Evolutionary conservation across 2,888 invertebrate species (phyloP).

Genomic region (Meteorus cinctellus): DNA sequence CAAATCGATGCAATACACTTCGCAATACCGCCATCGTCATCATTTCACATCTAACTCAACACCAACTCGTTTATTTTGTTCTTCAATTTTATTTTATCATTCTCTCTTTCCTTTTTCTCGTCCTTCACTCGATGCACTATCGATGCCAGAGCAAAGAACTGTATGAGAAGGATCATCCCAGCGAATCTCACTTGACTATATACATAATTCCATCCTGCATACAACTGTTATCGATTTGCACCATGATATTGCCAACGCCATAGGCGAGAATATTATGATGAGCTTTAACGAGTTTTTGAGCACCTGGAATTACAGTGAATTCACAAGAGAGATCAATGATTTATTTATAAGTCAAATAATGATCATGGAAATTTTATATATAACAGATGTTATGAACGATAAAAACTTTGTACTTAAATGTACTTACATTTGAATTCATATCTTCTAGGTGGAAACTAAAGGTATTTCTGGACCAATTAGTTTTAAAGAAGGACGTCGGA

Average conservation of each 20-base stretch:
- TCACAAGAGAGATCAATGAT: too few relatives aligned
- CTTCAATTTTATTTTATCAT: slow-evolving; percentile 17
- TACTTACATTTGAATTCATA: slow-evolving; percentile 23
- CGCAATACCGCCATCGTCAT: neutral
- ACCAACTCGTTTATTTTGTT: too few relatives aligned
- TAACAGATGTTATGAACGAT: neutral
- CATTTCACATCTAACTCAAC: too few relatives aligned
- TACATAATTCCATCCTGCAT: slow-evolving; percentile 17
- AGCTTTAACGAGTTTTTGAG: slow-evolving; percentile 32
- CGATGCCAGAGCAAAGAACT: slow-evolving; percentile 33
- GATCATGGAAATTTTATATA: neutral
- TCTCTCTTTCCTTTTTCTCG: slow-evolving; percentile 4
- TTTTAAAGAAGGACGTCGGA: slow-evolving; percentile 85
- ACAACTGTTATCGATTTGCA: slow-evolving; percentile 38
- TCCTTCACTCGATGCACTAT: neutral
- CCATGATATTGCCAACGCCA: slow-evolving; percentile 19
- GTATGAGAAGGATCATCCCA: slow-evolving; percentile 44
- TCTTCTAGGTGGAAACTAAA: slow-evolving; percentile 82
- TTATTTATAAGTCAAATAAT: neutral
- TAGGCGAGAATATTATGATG: neutral
- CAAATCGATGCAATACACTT: slow-evolving; percentile 18
- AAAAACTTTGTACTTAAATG: neutral
- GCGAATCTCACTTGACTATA: slow-evolving; percentile 22
- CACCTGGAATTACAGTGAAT: neutral
- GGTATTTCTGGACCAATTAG: slow-evolving; percentile 87